Conservation (phyloP, 2,888 invertebrate species). For the Abrostola triplasia region DNA sequence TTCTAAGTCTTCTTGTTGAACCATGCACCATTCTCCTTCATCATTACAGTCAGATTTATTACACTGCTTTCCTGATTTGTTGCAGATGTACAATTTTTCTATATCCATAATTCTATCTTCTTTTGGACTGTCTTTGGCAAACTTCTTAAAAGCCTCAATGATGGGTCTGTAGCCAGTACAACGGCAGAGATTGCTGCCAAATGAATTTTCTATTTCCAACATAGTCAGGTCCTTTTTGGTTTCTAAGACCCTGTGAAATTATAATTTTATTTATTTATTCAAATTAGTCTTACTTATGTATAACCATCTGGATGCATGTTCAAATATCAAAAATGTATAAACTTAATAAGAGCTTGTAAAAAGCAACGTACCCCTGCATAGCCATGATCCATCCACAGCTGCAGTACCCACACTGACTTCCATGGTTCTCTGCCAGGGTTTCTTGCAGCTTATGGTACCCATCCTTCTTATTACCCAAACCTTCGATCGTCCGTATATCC, state of each 20-base stretch:
- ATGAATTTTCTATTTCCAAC: conserved; percentile 90
- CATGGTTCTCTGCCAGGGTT: conserved; percentile 88
- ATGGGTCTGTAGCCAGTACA: conserved; percentile 92
- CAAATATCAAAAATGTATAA: no score
- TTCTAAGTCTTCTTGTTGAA: conserved; percentile 56
- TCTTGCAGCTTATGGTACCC: conserved; percentile 90
- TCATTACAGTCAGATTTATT: conserved; percentile 23
- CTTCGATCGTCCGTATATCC: conserved; percentile 91
- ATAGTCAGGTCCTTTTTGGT: conserved; percentile 82
- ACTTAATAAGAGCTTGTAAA: no score
- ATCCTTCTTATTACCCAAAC: conserved; percentile 88
- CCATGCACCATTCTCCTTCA: conserved; percentile 68
- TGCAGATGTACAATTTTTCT: conserved; percentile 41
- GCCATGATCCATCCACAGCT: conserved; percentile 75
- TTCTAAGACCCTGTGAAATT: conserved; percentile 72
- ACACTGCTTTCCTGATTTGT: conserved; percentile 50
- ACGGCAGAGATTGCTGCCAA: conserved; percentile 92
- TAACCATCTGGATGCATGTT: no score
- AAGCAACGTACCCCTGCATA: conserved; percentile 69
- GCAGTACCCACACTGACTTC: conserved; percentile 92
- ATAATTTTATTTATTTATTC: no score
- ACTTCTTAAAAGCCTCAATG: conserved; percentile 89
- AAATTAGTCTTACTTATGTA: no score
- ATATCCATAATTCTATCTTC: conserved; percentile 43
- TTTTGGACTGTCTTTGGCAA: conserved; percentile 81